phyloP scores from a whole-genome alignment of 2,797 vertebrate genomes.

The Lithobates sylvaticus region DNA sequence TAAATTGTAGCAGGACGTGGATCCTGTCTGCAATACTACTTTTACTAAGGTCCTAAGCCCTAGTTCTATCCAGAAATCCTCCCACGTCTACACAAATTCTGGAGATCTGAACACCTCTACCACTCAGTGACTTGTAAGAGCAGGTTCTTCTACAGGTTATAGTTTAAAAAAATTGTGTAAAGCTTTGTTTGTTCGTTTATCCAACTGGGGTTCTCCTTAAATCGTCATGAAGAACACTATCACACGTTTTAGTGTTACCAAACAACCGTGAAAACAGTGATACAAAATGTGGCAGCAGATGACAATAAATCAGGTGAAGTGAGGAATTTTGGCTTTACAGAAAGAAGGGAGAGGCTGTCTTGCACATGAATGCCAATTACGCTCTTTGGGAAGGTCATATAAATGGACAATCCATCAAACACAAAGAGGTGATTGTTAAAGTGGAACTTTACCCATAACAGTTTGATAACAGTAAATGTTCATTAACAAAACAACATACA shows the following conservation, averaged over 20 bases:
- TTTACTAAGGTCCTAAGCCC: too few relatives aligned
- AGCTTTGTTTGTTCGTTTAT: neutral
- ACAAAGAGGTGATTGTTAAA: neutral
- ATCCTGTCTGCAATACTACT: too few relatives aligned
- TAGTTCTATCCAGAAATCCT: too few relatives aligned
- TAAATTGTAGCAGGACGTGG: too few relatives aligned
- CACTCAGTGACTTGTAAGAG: too few relatives aligned
- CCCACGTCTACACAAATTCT: too few relatives aligned
- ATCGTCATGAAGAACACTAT: neutral
- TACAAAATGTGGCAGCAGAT: neutral
- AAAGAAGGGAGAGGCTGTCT: neutral
- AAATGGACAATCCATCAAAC: neutral
- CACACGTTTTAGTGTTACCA: neutral
- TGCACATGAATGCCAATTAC: slow-evolving; percentile 8
- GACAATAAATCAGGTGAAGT: neutral
- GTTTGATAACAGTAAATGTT: too few relatives aligned
- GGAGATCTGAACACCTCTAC: too few relatives aligned
- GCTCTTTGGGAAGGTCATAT: neutral
- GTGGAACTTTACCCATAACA: too few relatives aligned
- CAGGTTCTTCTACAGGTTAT: neutral
- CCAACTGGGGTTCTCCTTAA: neutral
- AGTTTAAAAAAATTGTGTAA: neutral
- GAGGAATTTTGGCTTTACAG: neutral
- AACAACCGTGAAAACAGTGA: neutral
- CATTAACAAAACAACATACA: too few relatives aligned